Conservation (phyloP, 2,888 invertebrate species). For the Himalopsyche kuldschensis region DNA sequence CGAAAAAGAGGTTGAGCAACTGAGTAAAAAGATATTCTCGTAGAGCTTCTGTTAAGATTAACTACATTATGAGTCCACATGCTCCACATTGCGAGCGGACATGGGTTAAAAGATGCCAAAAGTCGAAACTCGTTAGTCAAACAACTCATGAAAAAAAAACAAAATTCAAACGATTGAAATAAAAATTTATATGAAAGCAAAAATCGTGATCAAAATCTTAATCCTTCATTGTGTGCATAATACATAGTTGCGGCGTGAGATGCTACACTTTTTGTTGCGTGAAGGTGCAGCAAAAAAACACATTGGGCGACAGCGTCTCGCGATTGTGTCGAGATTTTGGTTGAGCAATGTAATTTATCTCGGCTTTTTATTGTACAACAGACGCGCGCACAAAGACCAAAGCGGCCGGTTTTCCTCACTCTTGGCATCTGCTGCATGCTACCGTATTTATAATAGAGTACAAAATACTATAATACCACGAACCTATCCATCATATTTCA, state of each 20-base stretch:
- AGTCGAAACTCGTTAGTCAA: too few relatives aligned
- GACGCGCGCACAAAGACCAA: not conserved
- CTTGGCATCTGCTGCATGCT: not conserved
- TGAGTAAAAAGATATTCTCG: too few relatives aligned
- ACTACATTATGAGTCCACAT: not conserved
- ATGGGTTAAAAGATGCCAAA: too few relatives aligned
- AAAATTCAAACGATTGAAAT: too few relatives aligned
- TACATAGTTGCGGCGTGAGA: not conserved
- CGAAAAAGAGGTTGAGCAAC: too few relatives aligned
- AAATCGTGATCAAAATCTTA: too few relatives aligned
- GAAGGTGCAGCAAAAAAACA: not conserved
- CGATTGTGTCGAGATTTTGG: not conserved
- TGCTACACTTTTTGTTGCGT: not conserved
- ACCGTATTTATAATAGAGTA: not conserved
- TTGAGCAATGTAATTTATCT: not conserved
- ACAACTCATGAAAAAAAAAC: too few relatives aligned
- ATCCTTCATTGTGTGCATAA: not conserved
- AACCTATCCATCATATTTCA: not conserved
- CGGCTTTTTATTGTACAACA: not conserved
- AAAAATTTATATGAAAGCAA: too few relatives aligned
- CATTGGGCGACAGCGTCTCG: not conserved
- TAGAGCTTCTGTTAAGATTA: too few relatives aligned
- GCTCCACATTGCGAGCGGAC: not conserved
- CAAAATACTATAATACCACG: not conserved
- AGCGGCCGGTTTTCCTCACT: not conserved